Evolutionary conservation across 1,140 invertebrate species (phyloP), one percentile per base, ranked within the genome.

Genomic region (Brachystomella parvula): DNA sequence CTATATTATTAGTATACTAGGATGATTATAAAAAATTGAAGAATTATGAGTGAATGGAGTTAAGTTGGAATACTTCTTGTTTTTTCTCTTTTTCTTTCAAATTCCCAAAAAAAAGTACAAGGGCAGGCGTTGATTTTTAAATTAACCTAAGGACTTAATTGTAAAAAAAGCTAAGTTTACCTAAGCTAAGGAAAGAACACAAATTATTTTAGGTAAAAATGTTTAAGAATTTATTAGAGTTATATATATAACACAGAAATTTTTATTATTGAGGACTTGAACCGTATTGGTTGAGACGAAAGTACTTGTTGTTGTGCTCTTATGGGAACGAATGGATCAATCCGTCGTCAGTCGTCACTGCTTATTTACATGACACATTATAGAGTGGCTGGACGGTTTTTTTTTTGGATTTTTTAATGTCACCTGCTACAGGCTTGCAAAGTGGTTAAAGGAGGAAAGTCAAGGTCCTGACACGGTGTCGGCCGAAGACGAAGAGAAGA

Each of bases 261-360:
- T 9, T 19, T 39, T 39, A 19, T 39, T 39, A 19, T 39, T 39
- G 35, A 39, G 35, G 19, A 39, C 6, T 19, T 19, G 6, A 6
- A 39, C 35, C 6, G 6, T 9, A 6, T 19, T 53, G 49, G 49
- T 15, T 9, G 49, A 26, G 24, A 15, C 3, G 24, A 53, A 53
- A 53, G 49, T 53, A 53, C 49, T 53, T 53, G 49, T 15, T 15
- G 24, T 15, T 26, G 49, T 53, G 49, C 49, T 26, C 49, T 53
- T 53, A 53, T 17, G 9, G 12, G 24, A 53, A 15, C 15, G 24
- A 53, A 26, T 19, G 49, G 49, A 53, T 53, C 49, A 53, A 53
- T 53, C 6, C 21, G 39, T 9, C 9, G 9, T 44, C 39, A 44
- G 9, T 44, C n/a, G n/a, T n/a, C n/a, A n/a, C n/a, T n/a, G n/a